Evolutionary conservation across 2,113 vertebrate species (phyloP), one percentile per base, ranked within the genome.

Genomic region (Siniperca knerii): DNA sequence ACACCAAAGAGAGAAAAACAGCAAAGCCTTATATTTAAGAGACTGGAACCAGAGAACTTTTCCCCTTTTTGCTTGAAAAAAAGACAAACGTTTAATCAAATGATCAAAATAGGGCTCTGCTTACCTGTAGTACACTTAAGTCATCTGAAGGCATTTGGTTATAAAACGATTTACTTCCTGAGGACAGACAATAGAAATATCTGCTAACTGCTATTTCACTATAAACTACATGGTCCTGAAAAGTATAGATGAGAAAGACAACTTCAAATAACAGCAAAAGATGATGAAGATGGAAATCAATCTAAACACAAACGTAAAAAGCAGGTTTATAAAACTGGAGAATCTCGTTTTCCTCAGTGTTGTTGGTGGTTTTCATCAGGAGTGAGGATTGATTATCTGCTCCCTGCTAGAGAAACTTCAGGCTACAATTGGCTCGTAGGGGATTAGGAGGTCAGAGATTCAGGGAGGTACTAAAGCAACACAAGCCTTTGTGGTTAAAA

Each of bases 391-490:
- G 8, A 55, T 29, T 23, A 18, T 46, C 29, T 69, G 58, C 71
- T 54, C 42, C 15, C 52, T 67, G 79, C 62, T 23, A 29, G 52
- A 74, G 25, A 66, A 78, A 57, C 79, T 42, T 66, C 35, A 66
- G 50, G 52, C 40, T 46, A 33, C 68, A 20, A 2, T 9, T 18
- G 64, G 35, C 55, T 83, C 15, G 0, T 0, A 1, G 46, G 1
- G 48, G 66, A 70, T 86, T 54, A 81, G 35, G 69, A 73, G 84
- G 55, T 89, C 72, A 81, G 42, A 12, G 72, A 58, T 54, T 29
- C 57, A 60, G 15, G 9, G 18, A 57, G 13, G 33, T 25, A n/a
- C 65, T 50, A 21, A 11, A 71, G 35, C 55, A 87, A 71, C 77
- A 75, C 1, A 42, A 82, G 62, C 18, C 57, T 42, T 9, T 0